These are phyloP conservation scores for Chroicocephalus ridibundus DNA, from an alignment of 2,113 vertebrate species.

Conservation along the genomic window DNA sequence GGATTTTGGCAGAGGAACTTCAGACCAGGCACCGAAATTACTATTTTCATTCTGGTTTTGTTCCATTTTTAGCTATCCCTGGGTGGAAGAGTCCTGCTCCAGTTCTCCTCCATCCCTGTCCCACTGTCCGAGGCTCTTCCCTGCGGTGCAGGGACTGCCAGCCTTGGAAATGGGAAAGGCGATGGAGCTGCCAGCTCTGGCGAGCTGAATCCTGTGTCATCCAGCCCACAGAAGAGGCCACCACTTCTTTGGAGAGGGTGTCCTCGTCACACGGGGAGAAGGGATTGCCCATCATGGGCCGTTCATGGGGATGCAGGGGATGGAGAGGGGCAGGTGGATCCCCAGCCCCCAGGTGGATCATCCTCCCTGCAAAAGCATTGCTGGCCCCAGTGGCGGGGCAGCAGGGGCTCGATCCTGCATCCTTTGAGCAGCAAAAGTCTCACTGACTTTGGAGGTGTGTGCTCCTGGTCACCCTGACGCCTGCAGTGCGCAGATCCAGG, in stretches of 20 bases:
- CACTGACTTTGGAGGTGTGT: not conserved
- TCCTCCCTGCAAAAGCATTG: not conserved
- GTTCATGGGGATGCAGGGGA: not conserved
- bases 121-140: not conserved
- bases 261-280: rapidly evolving
- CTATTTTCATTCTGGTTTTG: not conserved
- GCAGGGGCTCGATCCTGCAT: not conserved
- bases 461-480: not conserved
- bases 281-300: not conserved
- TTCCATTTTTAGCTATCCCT: not conserved
- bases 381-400: not conserved
- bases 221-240: not conserved
- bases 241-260: not conserved
- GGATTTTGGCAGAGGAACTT: not conserved
- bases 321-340: not conserved
- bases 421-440: not conserved
- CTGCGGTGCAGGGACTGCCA: not conserved
- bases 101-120: not conserved
- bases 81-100: not conserved
- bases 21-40: not conserved
- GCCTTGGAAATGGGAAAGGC: not conserved
- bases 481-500: not conserved
- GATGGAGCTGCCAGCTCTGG: not conserved
- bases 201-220: not conserved
- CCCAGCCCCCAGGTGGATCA: not conserved